Evolutionary conservation across 2,888 invertebrate species (phyloP), one percentile per base, ranked within the genome.

Genomic region (Nemurella pictetii): DNA sequence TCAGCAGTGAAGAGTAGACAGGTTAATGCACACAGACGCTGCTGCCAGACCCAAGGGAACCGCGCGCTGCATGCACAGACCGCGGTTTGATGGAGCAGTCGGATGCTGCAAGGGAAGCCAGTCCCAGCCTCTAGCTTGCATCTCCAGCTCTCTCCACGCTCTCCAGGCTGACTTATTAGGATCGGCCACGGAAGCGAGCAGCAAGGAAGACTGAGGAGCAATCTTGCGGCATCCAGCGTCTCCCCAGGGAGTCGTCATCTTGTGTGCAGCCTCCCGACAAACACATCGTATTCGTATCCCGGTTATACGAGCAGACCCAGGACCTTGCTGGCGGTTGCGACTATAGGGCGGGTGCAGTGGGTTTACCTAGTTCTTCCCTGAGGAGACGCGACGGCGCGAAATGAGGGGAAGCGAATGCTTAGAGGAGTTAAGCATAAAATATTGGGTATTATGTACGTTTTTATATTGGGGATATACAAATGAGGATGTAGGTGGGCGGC

Each of bases 81-180:
- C 55, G 55, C 55, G 55, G 12, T 20, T 12, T 15, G 55, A 55
- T 2, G 55, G 55, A 3, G 55, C n/a, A 55, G 5, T 20, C 9
- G 20, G n/a, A n/a, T n/a, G n/a, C n/a, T n/a, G 55, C 55, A 15
- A 55, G 4, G 32, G 32, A 3, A 32, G 3, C 32, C 9, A n/a
- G n/a, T 32, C 55, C 2, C 55, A 3, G 55, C 55, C 55, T 55
- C 55, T 20, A 55, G 55, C 55, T 20, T 7, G 55, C 9, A 12
- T n/a, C n/a, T n/a, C n/a, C n/a, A 55, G 55, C 55, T 55, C 15
- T 12, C 55, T 12, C n/a, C n/a, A n/a, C 20, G 55, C 55, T n/a
- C n/a, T 3, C 35, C 55, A 55, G 3, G 5, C 28, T 82, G 82
- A 72, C 82, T 82, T 82, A 82, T 82, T 82, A 82, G 82, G 28